These are phyloP conservation scores for Drosophila ercepeae DNA, from an alignment of 1,140 invertebrate species.

Conservation along the genomic window DNA sequence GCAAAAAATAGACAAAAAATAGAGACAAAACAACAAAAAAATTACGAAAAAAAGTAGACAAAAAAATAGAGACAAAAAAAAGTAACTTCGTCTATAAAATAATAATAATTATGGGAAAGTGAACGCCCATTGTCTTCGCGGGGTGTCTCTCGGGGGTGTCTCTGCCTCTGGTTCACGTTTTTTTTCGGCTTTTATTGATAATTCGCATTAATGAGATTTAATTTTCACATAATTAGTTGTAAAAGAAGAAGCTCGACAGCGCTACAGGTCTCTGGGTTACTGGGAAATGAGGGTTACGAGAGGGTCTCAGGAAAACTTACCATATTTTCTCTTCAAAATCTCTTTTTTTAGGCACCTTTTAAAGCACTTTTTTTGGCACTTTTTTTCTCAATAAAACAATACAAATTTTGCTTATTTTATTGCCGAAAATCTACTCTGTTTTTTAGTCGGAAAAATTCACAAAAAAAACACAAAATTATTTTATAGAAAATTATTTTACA, in stretches of 20 bases:
- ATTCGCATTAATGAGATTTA: slow-evolving; percentile 42
- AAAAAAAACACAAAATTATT: too few relatives aligned
- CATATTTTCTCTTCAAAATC: not conserved
- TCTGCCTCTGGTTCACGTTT: slow-evolving; percentile 16
- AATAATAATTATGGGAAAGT: slow-evolving; percentile 76
- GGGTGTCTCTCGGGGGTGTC: slow-evolving; percentile 17
- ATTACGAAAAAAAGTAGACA: too few relatives aligned
- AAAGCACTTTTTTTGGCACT: too few relatives aligned
- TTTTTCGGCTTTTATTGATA: slow-evolving; percentile 59
- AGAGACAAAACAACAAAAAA: not conserved
- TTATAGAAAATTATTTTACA: too few relatives aligned
- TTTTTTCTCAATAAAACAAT: too few relatives aligned
- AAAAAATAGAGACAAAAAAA: not conserved
- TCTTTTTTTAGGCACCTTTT: too few relatives aligned
- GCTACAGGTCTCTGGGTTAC: slow-evolving; percentile 16
- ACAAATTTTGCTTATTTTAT: too few relatives aligned
- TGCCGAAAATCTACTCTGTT: too few relatives aligned
- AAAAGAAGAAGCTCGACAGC: too few relatives aligned
- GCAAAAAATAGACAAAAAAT: not conserved
- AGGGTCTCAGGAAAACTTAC: too few relatives aligned
- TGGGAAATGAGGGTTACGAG: too few relatives aligned
- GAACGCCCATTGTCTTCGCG: slow-evolving; percentile 69
- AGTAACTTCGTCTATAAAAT: slow-evolving; percentile 27
- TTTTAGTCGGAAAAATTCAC: too few relatives aligned
- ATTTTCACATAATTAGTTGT: slow-evolving; percentile 48